phyloP scores from a whole-genome alignment of 2,113 vertebrate genomes.

The Egretta garzetta region DNA sequence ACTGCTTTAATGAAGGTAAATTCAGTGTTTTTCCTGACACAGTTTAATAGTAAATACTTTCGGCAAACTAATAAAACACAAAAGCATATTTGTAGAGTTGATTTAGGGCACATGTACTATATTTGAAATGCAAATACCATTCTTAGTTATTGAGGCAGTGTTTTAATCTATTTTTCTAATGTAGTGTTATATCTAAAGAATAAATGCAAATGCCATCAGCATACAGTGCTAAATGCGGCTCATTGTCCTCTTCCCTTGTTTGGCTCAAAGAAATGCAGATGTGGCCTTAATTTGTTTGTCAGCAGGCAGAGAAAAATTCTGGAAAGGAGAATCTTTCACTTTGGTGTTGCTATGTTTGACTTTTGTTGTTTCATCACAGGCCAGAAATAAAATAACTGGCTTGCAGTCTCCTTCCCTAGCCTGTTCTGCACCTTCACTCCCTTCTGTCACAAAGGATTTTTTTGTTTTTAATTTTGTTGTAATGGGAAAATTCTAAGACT shows the following conservation, averaged over 20 bases:
- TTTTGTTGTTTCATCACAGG: background rate
- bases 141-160: background rate
- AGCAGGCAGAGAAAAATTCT: background rate
- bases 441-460: background rate
- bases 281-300: background rate
- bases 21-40: background rate
- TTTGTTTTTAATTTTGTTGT: background rate
- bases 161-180: background rate
- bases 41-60: background rate
- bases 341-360: background rate
- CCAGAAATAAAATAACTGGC: background rate
- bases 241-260: background rate
- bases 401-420: background rate
- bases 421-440: background rate
- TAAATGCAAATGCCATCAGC: background rate
- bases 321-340: background rate
- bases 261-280: background rate
- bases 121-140: background rate
- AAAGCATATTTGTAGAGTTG: background rate
- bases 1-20: conserved; percentile 96
- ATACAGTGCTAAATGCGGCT: background rate
- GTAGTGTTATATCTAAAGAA: background rate
- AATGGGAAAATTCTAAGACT: background rate
- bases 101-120: background rate
- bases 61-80: background rate